Evolutionary conservation across 2,113 vertebrate genomes (phyloP), one percentile per base, ranked within the genome.

Genomic region (Condylura cristata): DNA sequence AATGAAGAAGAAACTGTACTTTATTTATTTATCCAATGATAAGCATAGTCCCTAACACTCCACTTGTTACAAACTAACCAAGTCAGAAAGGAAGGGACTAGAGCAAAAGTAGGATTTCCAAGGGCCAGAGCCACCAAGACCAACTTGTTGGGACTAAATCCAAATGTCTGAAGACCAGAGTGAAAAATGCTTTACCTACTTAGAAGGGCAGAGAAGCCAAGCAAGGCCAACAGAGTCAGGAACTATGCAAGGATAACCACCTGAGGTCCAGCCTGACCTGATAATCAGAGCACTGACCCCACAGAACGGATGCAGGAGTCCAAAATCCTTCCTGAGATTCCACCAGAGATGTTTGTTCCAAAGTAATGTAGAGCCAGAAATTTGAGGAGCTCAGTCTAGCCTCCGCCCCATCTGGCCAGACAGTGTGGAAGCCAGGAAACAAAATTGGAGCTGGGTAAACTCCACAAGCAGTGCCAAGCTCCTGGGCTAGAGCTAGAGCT

Each of bases 371-470:
- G 56, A 34, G 37, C 84, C 76, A 90, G 95, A 95, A 95, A 95
- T 92, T 80, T 0, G 37, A 96, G 90, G 80, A 71, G 46, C 48
- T 72, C 24, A 80, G 46, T 86, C 39, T 46, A 71, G 89, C 68
- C 32, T 91, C 79, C 34, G 1, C 32, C 74, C 83, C 68, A 34
- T 80, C 71, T 2, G 83, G 60, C 91, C 80, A 95, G 95, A 95
- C 95, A 91, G 87, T 1, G 48, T n/a, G 87, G 95, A 96, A 30
- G 71, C 93, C 95, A 96, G 74, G 60, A 90, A 68, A 92, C 92
- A 93, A 20, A 86, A 75, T 0, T 48, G n/a, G 80, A 80, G 8
- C 79, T 58, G 86, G 14, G 26, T 26, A 39, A 68, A 30, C 46
- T 61, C 3, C 2, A 8, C 16, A 39, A 12, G 5, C 39, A 0